Evolutionary conservation across 2,797 vertebrate species (phyloP), one percentile per base, ranked within the genome.

Genomic region (Lates japonicus): DNA sequence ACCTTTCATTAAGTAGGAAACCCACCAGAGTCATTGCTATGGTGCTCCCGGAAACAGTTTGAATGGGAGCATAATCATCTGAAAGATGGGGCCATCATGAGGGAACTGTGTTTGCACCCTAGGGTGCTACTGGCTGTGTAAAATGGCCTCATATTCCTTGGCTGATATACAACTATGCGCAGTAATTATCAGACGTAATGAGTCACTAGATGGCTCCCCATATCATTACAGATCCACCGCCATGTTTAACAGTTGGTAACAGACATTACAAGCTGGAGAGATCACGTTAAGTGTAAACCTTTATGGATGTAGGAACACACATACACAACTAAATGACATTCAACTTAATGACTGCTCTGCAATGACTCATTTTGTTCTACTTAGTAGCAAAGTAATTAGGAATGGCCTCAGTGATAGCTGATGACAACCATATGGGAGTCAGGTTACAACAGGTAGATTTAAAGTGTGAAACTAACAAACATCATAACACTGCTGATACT

Each of bases 11-110:
- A 4, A 51, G 70, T 75, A 25, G 29, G 74, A 54, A 75, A 14
- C 62, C 61, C 61, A 61, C n/a, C 22, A 76, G 31, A 65, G 49
- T 3, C 44, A 39, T 81, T 44, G 20, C 44, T 41, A 60, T 25
- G 37, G 60, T 70, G 76, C 74, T 71, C 60, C 74, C 67, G 51
- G 66, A 90, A 81, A 70, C 63, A 49, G 42, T 70, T 72, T 85
- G 19, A 67, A 67, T 60, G 49, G 22, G n/a, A 37, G 31, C 66
- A 67, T 76, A 74, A 75, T 76, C 44, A 60, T 64, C 16, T 33
- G 46, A 76, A 74, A 37, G 29, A 70, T 52, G 51, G 49, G 13
- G n/a, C 69, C 65, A 71, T 79, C n/a, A 39, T 19, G 52, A 71
- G 25, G 29, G 63, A 73, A 62, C 10, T 64, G 59, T 62, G 68